Conservation (phyloP, 2,797 vertebrate species). For the Petrocephalus sullivani region DNA sequence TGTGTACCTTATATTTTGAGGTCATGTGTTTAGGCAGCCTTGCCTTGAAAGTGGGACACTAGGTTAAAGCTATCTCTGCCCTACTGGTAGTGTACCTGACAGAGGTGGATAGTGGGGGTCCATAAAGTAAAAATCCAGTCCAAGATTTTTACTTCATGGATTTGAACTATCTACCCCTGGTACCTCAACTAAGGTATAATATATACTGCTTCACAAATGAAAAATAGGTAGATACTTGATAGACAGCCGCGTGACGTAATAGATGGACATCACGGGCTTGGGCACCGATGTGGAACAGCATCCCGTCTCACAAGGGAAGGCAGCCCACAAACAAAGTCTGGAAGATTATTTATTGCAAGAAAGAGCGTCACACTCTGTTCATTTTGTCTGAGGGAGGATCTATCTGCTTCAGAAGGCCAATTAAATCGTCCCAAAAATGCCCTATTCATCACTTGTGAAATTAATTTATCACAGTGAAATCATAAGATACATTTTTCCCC, state of each 20-base stretch:
- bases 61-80: neutral
- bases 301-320: neutral
- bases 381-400: conserved; percentile 62
- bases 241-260: neutral
- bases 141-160: neutral
- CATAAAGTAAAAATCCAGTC: neutral
- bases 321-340: neutral
- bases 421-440: conserved; percentile 47
- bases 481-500: neutral
- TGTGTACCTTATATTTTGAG: neutral
- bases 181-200: neutral
- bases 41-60: neutral
- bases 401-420: conserved; percentile 52
- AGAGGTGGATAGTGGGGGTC: neutral
- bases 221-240: neutral
- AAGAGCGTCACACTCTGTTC: conserved; percentile 60
- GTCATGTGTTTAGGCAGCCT: neutral
- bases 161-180: neutral
- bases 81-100: neutral
- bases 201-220: neutral
- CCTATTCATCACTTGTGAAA: conserved; percentile 13
- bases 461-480: conserved; percentile 31
- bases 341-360: conserved; percentile 55
- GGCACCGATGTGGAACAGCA: neutral
- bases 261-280: too few species aligned